Base-by-base conservation (phyloP, 2,797 vertebrate genomes). In the Hozukius guyotensis region DNA sequence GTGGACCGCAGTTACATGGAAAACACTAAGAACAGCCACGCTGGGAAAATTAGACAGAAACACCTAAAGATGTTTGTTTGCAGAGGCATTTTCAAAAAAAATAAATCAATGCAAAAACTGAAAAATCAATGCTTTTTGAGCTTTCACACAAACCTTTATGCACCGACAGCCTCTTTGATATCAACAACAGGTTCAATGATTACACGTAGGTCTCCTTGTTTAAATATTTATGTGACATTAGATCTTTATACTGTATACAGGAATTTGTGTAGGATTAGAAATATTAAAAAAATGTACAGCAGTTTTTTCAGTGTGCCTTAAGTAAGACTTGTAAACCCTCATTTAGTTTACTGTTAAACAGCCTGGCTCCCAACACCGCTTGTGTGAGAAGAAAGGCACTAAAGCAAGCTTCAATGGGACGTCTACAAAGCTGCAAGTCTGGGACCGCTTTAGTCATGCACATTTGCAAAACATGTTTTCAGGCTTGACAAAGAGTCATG, bases 1-100 rank as follows among this genome's bases (percentile, higher is more conserved):
- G 86, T 88, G 90, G 88, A 89, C 89, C 82, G 31, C 82, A 78
- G 77, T 80, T 79, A 71, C 75, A 65, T 57, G 55, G 78, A 36
- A 36, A 80, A 61, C 78, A 70, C 56, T 8, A 4, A 62, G 22
- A 63, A 60, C 29, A 20, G 78, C 71, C 64, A 59, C 3, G 20
- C 72, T 70, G 73, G 59, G 53, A 56, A 61, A 29, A 87, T 84
- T 56, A 78, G 25, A 80, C 69, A 27, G 22, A 67, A 64, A 36
- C 64, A n/a, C 18, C 52, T 14, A 13, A 27, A 71, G 14, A 72
- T 31, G 70, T 73, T 80, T 77, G 76, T 73, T 80, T 77, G 76
- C 34, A 70, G 71, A 65, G 52, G 61, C 52, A 62, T 57, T n/a
- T 46, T 70, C 20, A 55, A 52, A 22, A 53, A 66, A 74, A 46